Percentiles rank a stretch among this genome's conserved stretches.
Conservation (phyloP, 2,888 invertebrate genomes). For the Temnothorax unifasciatus region DNA sequence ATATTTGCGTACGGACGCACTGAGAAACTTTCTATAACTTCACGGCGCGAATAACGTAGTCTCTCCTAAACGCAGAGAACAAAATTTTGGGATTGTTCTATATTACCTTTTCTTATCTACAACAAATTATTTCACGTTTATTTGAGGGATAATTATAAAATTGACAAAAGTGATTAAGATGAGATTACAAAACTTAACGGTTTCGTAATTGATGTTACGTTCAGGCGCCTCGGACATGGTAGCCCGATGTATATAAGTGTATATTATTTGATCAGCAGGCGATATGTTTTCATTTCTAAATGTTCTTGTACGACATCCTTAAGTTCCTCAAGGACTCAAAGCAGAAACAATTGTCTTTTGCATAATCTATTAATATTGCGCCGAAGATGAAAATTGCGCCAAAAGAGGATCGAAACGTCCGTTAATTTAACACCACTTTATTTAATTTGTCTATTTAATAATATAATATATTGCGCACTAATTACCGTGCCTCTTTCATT, state of each 20-base stretch:
- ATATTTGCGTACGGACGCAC: constrained; percentile 4
- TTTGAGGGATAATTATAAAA: background rate
- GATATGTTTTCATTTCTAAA: background rate
- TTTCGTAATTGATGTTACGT: background rate
- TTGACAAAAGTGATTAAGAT: background rate
- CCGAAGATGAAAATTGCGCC: too few species aligned
- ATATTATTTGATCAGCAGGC: background rate
- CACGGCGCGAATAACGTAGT: background rate
- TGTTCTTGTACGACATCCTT: background rate
- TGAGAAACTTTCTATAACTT: background rate
- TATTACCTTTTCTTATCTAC: background rate
- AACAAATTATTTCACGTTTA: background rate
- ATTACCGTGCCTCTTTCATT: too few species aligned
- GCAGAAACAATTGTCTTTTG: background rate
- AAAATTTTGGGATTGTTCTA: background rate
- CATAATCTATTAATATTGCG: too few species aligned
- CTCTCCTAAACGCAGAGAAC: background rate
- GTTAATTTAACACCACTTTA: too few species aligned
- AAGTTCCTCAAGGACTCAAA: background rate
- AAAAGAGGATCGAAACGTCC: too few species aligned
- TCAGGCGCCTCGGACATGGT: background rate
- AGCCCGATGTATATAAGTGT: background rate
- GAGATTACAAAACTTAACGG: background rate
- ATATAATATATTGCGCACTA: too few species aligned
- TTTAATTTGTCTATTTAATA: too few species aligned